Percentiles rank a stretch among this genome's conserved stretches.
Evolutionary conservation across 2,797 vertebrate species (phyloP).

Genomic region (Manis crassicaudata): DNA sequence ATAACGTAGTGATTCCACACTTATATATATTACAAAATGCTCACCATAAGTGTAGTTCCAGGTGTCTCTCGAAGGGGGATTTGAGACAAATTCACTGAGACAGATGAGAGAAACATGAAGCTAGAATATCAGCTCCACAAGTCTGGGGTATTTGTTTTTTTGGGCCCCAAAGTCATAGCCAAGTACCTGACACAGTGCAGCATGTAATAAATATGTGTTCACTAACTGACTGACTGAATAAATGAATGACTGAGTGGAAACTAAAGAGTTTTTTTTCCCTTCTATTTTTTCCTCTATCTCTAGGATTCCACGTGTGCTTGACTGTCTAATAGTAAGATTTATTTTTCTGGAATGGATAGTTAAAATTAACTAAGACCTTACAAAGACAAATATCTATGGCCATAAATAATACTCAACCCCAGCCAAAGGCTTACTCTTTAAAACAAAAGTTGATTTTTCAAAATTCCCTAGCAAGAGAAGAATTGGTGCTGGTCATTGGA

Average conservation of each 20-base stretch:
- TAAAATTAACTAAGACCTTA: slow-evolving; percentile 25
- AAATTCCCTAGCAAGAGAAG: background rate
- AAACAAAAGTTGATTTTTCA: slow-evolving; percentile 33
- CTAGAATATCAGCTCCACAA: background rate
- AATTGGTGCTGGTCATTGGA: background rate
- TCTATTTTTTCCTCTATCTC: background rate
- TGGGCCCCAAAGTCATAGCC: background rate
- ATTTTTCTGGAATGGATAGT: background rate
- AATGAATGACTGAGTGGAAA: background rate
- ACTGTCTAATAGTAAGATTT: background rate
- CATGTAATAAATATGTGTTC: background rate
- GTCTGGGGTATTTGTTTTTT: background rate
- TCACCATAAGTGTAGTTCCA: too few relatives aligned
- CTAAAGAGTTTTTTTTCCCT: background rate
- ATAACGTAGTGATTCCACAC: too few relatives aligned
- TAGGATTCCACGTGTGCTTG: background rate
- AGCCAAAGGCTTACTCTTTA: slow-evolving; percentile 17
- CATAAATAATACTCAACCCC: background rate
- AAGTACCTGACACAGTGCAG: background rate
- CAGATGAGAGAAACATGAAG: background rate
- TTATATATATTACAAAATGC: too few relatives aligned
- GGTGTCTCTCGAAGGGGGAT: background rate
- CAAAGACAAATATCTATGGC: background rate
- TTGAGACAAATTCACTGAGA: background rate
- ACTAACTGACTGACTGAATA: background rate